Conservation (phyloP, 2,888 invertebrate genomes). For the Ligdia adustata region DNA sequence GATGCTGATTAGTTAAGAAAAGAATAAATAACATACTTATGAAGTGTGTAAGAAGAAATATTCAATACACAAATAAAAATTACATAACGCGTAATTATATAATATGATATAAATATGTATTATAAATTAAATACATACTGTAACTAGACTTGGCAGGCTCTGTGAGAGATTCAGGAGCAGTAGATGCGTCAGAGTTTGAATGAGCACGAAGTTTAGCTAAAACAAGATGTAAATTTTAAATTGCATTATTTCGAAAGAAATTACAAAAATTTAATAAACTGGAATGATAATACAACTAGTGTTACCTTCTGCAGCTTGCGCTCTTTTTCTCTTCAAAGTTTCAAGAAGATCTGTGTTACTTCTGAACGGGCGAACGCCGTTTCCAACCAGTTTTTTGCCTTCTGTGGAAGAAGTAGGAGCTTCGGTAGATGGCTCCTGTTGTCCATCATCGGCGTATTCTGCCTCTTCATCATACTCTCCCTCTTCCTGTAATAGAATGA, state of each 20-base stretch:
- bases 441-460: slow-evolving; percentile 73
- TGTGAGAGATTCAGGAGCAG: slow-evolving; percentile 51
- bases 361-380: slow-evolving; percentile 89
- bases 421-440: slow-evolving; percentile 80
- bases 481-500: slow-evolving; percentile 63
- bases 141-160: slow-evolving; percentile 67
- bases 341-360: slow-evolving; percentile 91
- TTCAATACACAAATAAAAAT: too few relatives aligned
- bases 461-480: slow-evolving; percentile 74
- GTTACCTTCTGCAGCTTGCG: slow-evolving; percentile 86
- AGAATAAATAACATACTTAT: too few relatives aligned
- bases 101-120: too few relatives aligned
- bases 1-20: too few relatives aligned
- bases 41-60: too few relatives aligned
- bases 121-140: slow-evolving; percentile 56
- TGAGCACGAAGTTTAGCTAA: slow-evolving; percentile 66
- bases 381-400: slow-evolving; percentile 86
- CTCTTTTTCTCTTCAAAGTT: slow-evolving; percentile 88
- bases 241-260: neutral
- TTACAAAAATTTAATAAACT: too few relatives aligned
- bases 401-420: slow-evolving; percentile 86
- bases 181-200: slow-evolving; percentile 47
- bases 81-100: too few relatives aligned
- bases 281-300: too few relatives aligned
- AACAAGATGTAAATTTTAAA: slow-evolving; percentile 34